Evolutionary conservation across 2,113 vertebrate genomes (phyloP).

Genomic region (Zeus faber): DNA sequence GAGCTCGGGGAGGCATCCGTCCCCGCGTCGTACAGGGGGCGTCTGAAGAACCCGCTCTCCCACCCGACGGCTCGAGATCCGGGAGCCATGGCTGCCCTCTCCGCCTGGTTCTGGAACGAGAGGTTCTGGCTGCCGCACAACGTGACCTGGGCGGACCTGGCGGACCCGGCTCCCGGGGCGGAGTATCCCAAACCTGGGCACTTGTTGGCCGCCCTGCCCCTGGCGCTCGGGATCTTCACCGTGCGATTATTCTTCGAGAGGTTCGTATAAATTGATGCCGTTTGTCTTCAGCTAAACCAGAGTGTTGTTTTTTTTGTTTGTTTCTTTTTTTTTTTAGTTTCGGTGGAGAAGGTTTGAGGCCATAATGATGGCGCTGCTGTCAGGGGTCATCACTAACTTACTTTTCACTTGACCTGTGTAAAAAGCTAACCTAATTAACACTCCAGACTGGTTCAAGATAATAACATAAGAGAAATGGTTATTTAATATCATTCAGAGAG

Average conservation of each 20-base stretch:
- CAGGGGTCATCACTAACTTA: too few relatives aligned
- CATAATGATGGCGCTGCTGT: too few relatives aligned
- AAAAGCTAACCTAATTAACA: too few relatives aligned
- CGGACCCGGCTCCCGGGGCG: constrained; percentile 76
- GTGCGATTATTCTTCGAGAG: constrained; percentile 91
- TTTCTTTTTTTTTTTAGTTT: too few relatives aligned
- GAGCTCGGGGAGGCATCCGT: background rate
- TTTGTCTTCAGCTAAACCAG: too few relatives aligned
- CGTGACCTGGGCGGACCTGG: constrained; percentile 92
- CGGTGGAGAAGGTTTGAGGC: too few relatives aligned
- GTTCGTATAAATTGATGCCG: constrained; percentile 73
- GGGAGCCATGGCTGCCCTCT: constrained; percentile 76
- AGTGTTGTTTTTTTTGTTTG: too few relatives aligned
- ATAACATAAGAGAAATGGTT: too few relatives aligned
- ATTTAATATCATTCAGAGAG: too few relatives aligned
- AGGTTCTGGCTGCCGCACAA: constrained; percentile 95
- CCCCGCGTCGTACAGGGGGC: too few relatives aligned
- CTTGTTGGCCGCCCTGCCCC: constrained; percentile 81
- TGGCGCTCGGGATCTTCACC: constrained; percentile 84
- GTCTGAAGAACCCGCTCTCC: background rate
- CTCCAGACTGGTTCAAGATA: too few relatives aligned
- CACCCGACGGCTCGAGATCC: background rate
- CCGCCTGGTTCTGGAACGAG: constrained; percentile 95
- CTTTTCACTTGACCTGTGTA: too few relatives aligned
- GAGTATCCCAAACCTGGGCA: constrained; percentile 83